phyloP scores from a whole-genome alignment of 2,797 vertebrate genomes.

The Gila robusta region DNA sequence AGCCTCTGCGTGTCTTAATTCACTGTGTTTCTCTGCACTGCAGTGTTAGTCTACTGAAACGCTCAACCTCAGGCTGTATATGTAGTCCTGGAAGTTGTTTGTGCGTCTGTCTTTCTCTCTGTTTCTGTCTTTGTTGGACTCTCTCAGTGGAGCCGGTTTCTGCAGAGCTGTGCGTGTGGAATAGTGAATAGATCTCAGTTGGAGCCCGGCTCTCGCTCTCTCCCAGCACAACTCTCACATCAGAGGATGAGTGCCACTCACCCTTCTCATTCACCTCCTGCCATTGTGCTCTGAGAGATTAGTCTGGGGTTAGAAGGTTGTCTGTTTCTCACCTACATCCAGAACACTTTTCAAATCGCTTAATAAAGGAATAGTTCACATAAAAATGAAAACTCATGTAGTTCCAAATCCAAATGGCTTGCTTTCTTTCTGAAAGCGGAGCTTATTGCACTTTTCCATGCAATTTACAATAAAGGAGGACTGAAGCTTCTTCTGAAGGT shows the following conservation, averaged over 20 bases:
- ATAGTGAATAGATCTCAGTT: conserved; percentile 67
- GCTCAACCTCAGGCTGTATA: conserved; percentile 23
- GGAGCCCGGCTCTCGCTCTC: conserved; percentile 66
- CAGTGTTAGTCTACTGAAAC: conserved; percentile 13
- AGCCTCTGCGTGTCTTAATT: conserved; percentile 7
- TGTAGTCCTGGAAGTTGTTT: conserved; percentile 59
- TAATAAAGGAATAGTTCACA: conserved; percentile 40
- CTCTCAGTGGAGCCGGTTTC: conserved; percentile 36
- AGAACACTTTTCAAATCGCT: conserved; percentile 60
- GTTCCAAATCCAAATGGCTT: neutral
- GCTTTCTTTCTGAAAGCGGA: neutral
- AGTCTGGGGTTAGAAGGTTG: conserved; percentile 81
- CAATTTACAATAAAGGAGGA: neutral
- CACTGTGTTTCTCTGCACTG: conserved; percentile 43
- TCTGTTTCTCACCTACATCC: conserved; percentile 80
- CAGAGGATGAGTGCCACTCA: conserved; percentile 26
- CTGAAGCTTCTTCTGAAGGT: neutral
- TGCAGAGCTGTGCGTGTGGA: conserved; percentile 63
- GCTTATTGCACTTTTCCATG: neutral
- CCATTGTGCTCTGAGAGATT: conserved; percentile 63
- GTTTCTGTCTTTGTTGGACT: neutral
- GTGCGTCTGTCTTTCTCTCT: conserved; percentile 35
- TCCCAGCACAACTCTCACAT: conserved; percentile 37
- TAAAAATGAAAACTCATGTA: neutral
- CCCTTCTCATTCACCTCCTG: conserved; percentile 30